Evolutionary conservation across 2,888 invertebrate species (phyloP), one percentile per base, ranked within the genome.

Genomic region (Dryobota labecula): DNA sequence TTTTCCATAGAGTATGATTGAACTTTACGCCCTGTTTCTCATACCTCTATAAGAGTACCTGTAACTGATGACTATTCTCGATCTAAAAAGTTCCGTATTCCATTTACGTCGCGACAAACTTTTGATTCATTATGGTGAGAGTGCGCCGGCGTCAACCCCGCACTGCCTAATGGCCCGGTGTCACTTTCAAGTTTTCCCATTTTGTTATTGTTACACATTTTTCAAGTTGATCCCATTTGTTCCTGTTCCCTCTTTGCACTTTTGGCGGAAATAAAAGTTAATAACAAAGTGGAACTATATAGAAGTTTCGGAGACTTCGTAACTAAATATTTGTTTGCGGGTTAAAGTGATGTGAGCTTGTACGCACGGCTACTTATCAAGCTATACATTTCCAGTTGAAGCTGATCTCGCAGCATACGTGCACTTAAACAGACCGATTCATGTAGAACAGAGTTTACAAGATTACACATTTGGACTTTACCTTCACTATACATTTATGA

Each of bases 131-230:
- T 91, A 90, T 87, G 78, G 87, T 57, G 70, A 83, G 86, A 74
- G 83, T 74, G 79, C 71, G 82, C 82, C 74, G 75, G 74, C 82
- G 82, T 86, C 88, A 83, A 82, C 74, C 85, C 84, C 83, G 84
- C 85, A 86, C 76, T 87, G 88, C 87, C 89, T 93, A 93, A 93
- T 92, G 91, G 91, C 78, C 86, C 89, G 86, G 90, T 90, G 92
- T 93, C 92, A 92, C 91, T 92, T 88, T 90, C 88, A 92, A 93
- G 90, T 92, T 93, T 90, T 88, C 87, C 90, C 90, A 92, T 92
- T 92, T 88, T 88, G 90, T 92, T 93, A 93, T 93, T 92, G 91
- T 91, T 90, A 90, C 88, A 91, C 91, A 92, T 93, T 92, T 92
- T 91, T 92, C 91, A 91, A 92, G 88, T 86, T 90, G 90, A 92